Base-by-base conservation (phyloP, 2,113 vertebrate species). In the Lophius piscatorius region DNA sequence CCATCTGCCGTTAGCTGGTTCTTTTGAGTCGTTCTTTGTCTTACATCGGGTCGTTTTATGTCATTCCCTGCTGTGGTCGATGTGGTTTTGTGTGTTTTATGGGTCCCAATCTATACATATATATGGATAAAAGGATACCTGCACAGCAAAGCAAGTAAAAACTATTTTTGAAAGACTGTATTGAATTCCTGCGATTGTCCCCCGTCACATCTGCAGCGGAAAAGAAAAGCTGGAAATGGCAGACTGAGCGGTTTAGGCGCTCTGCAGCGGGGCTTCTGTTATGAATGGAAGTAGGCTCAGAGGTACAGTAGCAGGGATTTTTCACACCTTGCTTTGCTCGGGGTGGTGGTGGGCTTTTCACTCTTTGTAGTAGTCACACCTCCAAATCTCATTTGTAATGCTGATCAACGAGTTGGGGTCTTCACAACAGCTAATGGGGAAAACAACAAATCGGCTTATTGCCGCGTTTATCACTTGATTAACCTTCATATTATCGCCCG, bases 391-490 rank as follows among this genome's bases (percentile, higher is more conserved):
- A 85, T 88, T 89, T 82, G 81, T 85, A 84, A 89, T 81, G 88
- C 63, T 86, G 86, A 86, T 90, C 84, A 88, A 63, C 80, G n/a
- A 73, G 76, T 78, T 76, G 54, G 77, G 75, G 76, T 60, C 64
- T 66, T 79, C 82, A 87, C 84, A 81, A 86, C 85, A 85, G 84
- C 87, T 89, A 84, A 83, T 88, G 88, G 88, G 87, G 80, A 81
- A 85, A 88, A 88, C 86, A 88, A 88, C 86, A 88, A 88, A 88
- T 85, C 48, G n/a, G 31, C 57, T 76, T 64, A 83, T 87, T 83
- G 70, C 80, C 68, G 24, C 85, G 84, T 86, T 86, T 79, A 86
- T 90, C 80, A 54, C 87, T 77, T 83, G 74, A 88, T 90, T 87
- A 90, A 84, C 77, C 65, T 77, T 72, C 63, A 67, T 72, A 48